phyloP scores from a whole-genome alignment of 2,888 invertebrate genomes.

The Tetranychus truncatus region DNA sequence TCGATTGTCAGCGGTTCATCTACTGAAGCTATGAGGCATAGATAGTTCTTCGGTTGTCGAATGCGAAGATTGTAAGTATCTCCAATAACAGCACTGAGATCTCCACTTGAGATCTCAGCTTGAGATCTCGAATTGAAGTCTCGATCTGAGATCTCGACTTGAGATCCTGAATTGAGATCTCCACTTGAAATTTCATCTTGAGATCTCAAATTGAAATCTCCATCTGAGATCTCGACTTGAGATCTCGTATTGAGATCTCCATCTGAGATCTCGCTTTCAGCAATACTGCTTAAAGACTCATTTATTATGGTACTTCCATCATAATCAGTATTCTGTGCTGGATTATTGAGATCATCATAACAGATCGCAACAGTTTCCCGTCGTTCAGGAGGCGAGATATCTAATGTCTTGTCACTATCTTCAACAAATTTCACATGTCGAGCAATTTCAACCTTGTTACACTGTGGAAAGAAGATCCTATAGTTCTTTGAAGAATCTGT shows the following conservation, averaged over 20 bases:
- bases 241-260: too few species aligned
- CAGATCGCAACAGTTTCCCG: neutral
- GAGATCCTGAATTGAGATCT: neutral
- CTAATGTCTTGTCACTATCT: neutral
- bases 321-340: too few species aligned
- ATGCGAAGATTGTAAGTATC: neutral
- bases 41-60: neutral
- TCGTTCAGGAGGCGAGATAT: neutral
- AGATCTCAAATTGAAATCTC: neutral
- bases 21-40: too few species aligned
- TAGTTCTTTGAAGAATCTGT: slow-evolving; percentile 2
- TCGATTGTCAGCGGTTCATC: slow-evolving; percentile 17
- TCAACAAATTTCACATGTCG: neutral
- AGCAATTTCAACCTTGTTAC: slow-evolving; percentile 1
- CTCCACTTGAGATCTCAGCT: neutral
- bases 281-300: too few species aligned
- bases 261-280: too few species aligned
- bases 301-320: too few species aligned
- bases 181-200: neutral
- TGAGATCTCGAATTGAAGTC: neutral
- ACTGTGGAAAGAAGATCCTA: neutral
- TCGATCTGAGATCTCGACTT: neutral
- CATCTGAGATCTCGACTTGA: too few species aligned
- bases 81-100: neutral
- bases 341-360: too few species aligned